Evolutionary conservation across 2,888 invertebrate genomes (phyloP).

Genomic region (Eutolmus rufibarbis): DNA sequence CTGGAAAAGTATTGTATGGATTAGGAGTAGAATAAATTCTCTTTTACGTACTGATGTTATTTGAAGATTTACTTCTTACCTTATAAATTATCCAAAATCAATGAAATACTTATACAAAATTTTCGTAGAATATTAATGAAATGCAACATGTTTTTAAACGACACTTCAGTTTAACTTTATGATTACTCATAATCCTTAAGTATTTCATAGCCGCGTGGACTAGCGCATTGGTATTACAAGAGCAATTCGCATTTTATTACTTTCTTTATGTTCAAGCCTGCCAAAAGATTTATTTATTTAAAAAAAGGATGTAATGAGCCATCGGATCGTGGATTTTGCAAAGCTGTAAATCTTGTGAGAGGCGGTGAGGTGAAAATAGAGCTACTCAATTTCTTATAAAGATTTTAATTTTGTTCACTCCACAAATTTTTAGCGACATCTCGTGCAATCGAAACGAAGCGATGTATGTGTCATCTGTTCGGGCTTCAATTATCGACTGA

Average conservation of each 20-base stretch:
- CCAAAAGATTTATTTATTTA: too few relatives aligned
- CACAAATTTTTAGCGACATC: not conserved
- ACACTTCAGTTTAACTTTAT: too few relatives aligned
- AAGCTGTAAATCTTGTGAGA: not conserved
- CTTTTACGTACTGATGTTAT: not conserved
- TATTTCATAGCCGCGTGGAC: too few relatives aligned
- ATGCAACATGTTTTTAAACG: too few relatives aligned
- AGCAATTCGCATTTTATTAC: too few relatives aligned
- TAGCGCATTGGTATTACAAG: too few relatives aligned
- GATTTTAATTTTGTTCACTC: not conserved
- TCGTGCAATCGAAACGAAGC: not conserved
- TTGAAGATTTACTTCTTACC: not conserved
- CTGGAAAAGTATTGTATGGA: constrained; percentile 79
- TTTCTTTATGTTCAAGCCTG: too few relatives aligned
- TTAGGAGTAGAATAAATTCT: constrained; percentile 56
- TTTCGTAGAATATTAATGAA: too few relatives aligned
- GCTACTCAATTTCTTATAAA: not conserved
- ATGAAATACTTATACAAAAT: too few relatives aligned
- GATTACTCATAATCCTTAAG: too few relatives aligned
- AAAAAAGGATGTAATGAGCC: not conserved
- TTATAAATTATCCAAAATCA: too few relatives aligned
- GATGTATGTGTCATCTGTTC: not conserved
- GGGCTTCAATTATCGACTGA: constrained; percentile 16
- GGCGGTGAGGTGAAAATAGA: not conserved
- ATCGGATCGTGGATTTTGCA: not conserved